Evolutionary conservation across 2,113 vertebrate species (phyloP).

Genomic region (Hippocampus zosterae): DNA sequence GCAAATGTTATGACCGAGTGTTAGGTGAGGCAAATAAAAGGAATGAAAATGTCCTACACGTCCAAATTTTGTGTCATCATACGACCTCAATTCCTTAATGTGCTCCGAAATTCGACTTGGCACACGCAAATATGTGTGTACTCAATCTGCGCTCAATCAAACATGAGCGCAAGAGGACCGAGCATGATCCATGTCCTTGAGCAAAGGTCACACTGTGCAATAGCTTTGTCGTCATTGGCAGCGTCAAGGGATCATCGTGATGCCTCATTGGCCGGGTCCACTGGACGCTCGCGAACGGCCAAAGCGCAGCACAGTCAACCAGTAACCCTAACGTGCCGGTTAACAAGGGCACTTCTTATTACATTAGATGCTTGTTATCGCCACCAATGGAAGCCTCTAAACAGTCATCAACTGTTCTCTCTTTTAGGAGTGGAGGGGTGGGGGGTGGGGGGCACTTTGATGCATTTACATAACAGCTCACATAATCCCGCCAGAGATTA

Average conservation of each 20-base stretch:
- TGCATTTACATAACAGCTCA: not conserved
- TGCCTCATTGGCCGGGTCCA: not conserved
- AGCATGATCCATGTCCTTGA: not conserved
- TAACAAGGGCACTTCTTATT: not conserved
- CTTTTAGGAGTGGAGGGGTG: too few species aligned
- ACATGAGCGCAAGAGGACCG: not conserved
- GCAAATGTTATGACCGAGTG: too few species aligned
- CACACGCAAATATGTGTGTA: too few species aligned
- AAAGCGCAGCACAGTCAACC: not conserved
- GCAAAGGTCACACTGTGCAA: not conserved
- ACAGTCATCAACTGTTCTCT: not conserved
- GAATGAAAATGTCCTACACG: too few species aligned
- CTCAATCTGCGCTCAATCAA: too few species aligned
- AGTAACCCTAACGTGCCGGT: not conserved
- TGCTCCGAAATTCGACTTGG: too few species aligned
- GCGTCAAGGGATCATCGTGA: not conserved
- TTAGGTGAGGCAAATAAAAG: too few species aligned
- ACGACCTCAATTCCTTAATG: too few species aligned
- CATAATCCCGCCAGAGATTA: constrained; percentile 25
- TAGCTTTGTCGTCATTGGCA: not conserved
- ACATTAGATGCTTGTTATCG: not conserved
- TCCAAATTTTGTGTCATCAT: too few species aligned
- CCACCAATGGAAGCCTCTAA: not conserved
- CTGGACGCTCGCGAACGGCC: not conserved
- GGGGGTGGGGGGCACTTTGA: not conserved